These are phyloP conservation scores for Pitta sordida DNA, from an alignment of 2,113 vertebrate genomes.

Conservation along the genomic window DNA sequence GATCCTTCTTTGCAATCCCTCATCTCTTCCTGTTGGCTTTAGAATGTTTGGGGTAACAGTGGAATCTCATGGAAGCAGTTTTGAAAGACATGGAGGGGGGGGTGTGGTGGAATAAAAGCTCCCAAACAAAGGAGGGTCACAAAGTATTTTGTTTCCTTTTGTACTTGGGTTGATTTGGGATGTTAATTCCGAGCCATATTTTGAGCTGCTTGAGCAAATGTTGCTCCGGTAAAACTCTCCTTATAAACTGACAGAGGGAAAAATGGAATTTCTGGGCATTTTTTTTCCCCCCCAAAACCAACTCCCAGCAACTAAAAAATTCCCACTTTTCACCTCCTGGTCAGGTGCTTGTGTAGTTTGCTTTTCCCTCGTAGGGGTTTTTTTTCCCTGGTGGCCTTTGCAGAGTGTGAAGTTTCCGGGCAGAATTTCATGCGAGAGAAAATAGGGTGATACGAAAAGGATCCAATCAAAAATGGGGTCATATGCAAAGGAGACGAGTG, in stretches of 20 bases:
- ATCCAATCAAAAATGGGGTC: not conserved
- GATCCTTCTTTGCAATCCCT: not conserved
- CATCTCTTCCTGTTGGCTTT: not conserved
- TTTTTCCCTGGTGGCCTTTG: not conserved
- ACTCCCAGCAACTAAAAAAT: not conserved
- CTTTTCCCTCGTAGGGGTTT: not conserved
- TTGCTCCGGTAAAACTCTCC: not conserved
- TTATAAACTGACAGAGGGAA: not conserved
- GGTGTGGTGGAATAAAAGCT: not conserved
- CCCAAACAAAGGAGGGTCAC: not conserved
- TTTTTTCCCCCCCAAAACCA: not conserved
- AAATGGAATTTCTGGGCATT: not conserved
- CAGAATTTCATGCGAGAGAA: not conserved
- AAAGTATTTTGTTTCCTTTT: not conserved
- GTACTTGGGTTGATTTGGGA: not conserved
- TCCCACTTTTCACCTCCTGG: not conserved
- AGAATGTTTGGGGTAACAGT: not conserved
- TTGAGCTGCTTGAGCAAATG: not conserved
- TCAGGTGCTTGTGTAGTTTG: rapidly evolving
- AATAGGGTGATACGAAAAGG: not conserved
- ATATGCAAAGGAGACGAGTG: not conserved
- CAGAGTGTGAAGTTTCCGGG: not conserved
- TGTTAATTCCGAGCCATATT: not conserved
- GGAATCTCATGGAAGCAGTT: not conserved
- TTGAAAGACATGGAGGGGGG: not conserved